Evolutionary conservation across 2,888 invertebrate species (phyloP).

Genomic region (Entomobrya proxima): DNA sequence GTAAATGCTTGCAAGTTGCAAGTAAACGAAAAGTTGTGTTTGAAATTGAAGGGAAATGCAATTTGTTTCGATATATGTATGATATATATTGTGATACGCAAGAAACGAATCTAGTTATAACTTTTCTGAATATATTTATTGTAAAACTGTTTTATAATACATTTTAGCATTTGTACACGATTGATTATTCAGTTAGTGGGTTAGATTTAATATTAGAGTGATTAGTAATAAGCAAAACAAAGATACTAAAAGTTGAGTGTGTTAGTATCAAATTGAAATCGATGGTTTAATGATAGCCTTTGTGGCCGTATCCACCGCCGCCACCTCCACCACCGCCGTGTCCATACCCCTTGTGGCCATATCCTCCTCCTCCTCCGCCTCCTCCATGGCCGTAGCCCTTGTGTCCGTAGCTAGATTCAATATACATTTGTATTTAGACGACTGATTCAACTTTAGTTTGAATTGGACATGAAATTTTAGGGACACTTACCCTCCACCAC

Average conservation of each 20-base stretch:
- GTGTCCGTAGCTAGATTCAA: slow-evolving; percentile 40
- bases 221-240: slow-evolving; percentile 8
- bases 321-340: slow-evolving; percentile 43
- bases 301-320: slow-evolving; percentile 41
- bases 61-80: too few relatives aligned
- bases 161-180: slow-evolving; percentile 18
- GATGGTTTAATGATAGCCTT: slow-evolving; percentile 10
- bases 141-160: neutral
- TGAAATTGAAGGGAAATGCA: too few relatives aligned
- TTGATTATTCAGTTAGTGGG: neutral
- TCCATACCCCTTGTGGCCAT: slow-evolving; percentile 54
- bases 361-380: slow-evolving; percentile 39
- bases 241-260: neutral
- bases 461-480: neutral
- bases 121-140: too few relatives aligned
- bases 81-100: too few relatives aligned
- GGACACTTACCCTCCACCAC: slow-evolving; percentile 40
- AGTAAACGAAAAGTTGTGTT: too few relatives aligned
- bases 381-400: slow-evolving; percentile 46
- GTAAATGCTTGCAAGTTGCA: too few relatives aligned
- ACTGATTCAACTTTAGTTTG: neutral
- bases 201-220: neutral
- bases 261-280: neutral
- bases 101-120: too few relatives aligned
- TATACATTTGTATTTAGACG: neutral